phyloP scores from a whole-genome alignment of 1,140 invertebrate species.

The Semibalanus balanoides region DNA sequence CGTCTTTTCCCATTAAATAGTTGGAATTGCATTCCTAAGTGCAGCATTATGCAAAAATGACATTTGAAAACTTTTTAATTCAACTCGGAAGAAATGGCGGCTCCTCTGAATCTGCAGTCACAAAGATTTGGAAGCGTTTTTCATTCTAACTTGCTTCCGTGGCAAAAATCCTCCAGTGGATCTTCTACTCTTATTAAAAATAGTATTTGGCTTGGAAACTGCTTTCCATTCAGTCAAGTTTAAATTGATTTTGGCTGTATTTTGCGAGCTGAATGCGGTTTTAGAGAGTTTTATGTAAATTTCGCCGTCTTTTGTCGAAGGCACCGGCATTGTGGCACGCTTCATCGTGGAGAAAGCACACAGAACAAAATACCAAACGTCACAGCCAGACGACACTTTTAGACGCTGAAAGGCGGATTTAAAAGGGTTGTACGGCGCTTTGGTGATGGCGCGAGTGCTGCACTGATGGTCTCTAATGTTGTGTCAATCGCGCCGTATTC shows the following conservation, averaged over 20 bases:
- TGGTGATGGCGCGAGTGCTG: neutral
- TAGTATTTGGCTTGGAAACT: neutral
- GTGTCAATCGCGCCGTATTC: neutral
- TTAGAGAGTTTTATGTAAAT: constrained; percentile 1
- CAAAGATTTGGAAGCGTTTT: neutral
- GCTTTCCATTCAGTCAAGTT: neutral
- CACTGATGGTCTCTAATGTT: neutral
- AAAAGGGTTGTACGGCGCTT: neutral
- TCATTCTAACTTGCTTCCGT: neutral
- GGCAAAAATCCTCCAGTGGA: neutral
- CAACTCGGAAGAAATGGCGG: neutral
- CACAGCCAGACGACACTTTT: neutral
- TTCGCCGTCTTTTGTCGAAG: neutral
- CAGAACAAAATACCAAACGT: constrained; percentile 2
- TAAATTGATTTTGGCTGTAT: constrained; percentile 2
- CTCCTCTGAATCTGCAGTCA: neutral
- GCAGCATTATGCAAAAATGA: constrained; percentile 2
- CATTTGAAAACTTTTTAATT: neutral
- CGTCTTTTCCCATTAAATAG: neutral
- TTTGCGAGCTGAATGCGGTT: neutral
- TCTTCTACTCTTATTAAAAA: neutral
- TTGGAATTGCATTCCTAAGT: constrained; percentile 1
- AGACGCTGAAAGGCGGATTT: neutral
- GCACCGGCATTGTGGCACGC: neutral
- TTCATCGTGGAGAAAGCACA: neutral